phyloP scores from a whole-genome alignment of 2,113 vertebrate genomes.

The Miniopterus natalensis region DNA sequence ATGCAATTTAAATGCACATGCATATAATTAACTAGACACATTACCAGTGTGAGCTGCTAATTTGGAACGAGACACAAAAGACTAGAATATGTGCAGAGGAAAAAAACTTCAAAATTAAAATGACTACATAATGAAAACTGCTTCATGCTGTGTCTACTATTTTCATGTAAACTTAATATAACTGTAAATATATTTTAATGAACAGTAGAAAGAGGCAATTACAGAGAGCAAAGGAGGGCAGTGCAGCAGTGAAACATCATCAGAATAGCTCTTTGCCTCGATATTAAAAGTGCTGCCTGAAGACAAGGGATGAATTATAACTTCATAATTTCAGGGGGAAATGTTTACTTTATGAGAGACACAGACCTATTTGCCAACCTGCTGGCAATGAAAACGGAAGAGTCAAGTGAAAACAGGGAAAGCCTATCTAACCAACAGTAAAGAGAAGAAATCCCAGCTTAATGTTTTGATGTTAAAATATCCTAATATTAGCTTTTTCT shows the following conservation, averaged over 20 bases:
- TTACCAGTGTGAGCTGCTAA: conserved; percentile 70
- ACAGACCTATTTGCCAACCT: conserved; percentile 63
- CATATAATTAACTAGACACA: conserved; percentile 78
- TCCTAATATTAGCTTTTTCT: background rate
- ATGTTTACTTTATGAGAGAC: conserved; percentile 61
- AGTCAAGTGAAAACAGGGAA: background rate
- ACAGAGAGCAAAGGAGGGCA: conserved; percentile 74
- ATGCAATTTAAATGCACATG: conserved; percentile 72
- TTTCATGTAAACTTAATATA: conserved; percentile 77
- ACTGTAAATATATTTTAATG: conserved; percentile 82
- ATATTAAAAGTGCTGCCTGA: conserved; percentile 65
- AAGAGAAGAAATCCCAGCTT: conserved; percentile 4
- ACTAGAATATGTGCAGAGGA: conserved; percentile 38
- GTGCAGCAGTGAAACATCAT: conserved; percentile 40
- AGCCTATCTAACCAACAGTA: background rate
- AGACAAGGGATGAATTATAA: conserved; percentile 67
- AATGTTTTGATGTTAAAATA: conserved; percentile 57
- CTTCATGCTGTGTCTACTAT: conserved; percentile 75
- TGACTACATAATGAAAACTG: conserved; percentile 71
- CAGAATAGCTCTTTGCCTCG: conserved; percentile 55
- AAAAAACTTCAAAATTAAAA: conserved; percentile 74
- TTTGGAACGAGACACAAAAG: conserved; percentile 77
- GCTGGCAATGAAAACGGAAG: conserved; percentile 46
- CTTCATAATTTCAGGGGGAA: conserved; percentile 66
- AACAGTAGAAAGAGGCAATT: conserved; percentile 72